Conservation (phyloP, 2,113 vertebrate species). For the Octodon degus region DNA sequence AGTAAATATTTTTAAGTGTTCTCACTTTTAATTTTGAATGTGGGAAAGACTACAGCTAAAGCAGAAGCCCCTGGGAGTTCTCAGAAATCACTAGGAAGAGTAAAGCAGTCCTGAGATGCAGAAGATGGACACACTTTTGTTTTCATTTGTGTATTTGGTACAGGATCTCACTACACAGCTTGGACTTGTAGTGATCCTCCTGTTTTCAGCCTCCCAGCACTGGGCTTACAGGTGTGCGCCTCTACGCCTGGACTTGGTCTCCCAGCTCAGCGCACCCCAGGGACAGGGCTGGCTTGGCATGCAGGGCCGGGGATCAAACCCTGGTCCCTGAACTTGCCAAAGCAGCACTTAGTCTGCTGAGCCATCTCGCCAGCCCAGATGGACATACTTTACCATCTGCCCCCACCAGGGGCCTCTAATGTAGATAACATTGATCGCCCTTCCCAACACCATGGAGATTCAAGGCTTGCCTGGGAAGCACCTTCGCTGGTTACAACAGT, state of each 20-base stretch:
- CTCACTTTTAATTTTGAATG: constrained; percentile 36
- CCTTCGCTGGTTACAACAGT: background rate
- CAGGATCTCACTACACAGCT: no score
- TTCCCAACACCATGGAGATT: background rate
- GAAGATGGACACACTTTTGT: background rate
- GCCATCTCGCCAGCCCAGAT: no score
- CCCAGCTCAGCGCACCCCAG: no score
- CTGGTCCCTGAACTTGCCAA: no score
- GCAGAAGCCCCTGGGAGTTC: background rate
- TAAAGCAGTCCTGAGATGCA: background rate
- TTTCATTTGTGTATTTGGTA: no score
- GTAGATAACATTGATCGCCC: background rate
- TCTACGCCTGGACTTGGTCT: no score
- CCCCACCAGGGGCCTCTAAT: background rate
- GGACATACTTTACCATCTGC: background rate
- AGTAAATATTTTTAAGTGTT: constrained; percentile 5
- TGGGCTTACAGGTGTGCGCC: no score
- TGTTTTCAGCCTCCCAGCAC: no score
- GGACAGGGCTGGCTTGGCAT: no score
- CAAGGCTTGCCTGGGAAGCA: background rate
- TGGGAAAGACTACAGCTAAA: constrained; percentile 3
- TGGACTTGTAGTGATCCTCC: no score
- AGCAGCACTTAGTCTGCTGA: no score
- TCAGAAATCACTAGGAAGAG: background rate
- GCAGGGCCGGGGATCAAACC: no score